These are phyloP conservation scores for Drosophila watanabei DNA, from an alignment of 1,140 invertebrate genomes.

Conservation along the genomic window DNA sequence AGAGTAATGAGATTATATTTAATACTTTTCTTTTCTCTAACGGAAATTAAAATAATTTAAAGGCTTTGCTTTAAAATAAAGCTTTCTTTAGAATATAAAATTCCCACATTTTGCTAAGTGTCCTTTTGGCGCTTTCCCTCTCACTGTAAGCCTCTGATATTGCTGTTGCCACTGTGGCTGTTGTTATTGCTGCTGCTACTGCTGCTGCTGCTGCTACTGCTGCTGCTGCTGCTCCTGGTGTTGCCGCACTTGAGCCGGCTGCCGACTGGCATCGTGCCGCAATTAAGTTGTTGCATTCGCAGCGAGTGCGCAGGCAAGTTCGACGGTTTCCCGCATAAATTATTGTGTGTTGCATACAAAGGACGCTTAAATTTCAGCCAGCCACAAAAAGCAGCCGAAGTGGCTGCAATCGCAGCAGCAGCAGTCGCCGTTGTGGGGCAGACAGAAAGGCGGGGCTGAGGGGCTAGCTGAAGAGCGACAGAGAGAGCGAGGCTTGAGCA, in stretches of 20 bases:
- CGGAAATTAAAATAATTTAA: background rate
- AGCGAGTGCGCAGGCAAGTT: constrained; percentile 38
- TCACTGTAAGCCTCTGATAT: constrained; percentile 5
- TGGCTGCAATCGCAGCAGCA: constrained; percentile 49
- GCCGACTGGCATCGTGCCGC: constrained; percentile 42
- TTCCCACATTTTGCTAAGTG: background rate
- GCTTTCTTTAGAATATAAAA: background rate
- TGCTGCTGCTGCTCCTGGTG: background rate
- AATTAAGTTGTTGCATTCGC: constrained; percentile 81
- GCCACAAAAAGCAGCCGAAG: constrained; percentile 54
- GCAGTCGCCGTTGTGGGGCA: background rate
- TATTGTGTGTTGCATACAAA: constrained; percentile 78
- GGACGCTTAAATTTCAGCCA: constrained; percentile 66
- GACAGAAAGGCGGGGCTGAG: background rate
- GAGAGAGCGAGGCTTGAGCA: constrained; percentile 9
- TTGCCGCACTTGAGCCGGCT: constrained; percentile 47
- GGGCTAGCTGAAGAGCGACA: constrained; percentile 9
- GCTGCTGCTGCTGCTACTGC: background rate
- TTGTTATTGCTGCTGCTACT: background rate
- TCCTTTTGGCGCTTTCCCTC: constrained; percentile 9
- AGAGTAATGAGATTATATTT: too few relatives aligned
- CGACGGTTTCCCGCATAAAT: constrained; percentile 70
- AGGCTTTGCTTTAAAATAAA: background rate
- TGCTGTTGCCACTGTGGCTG: constrained; percentile 11
- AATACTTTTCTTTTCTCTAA: too few relatives aligned